phyloP scores from a whole-genome alignment of 2,113 vertebrate genomes.

The Pedionomus torquatus region DNA sequence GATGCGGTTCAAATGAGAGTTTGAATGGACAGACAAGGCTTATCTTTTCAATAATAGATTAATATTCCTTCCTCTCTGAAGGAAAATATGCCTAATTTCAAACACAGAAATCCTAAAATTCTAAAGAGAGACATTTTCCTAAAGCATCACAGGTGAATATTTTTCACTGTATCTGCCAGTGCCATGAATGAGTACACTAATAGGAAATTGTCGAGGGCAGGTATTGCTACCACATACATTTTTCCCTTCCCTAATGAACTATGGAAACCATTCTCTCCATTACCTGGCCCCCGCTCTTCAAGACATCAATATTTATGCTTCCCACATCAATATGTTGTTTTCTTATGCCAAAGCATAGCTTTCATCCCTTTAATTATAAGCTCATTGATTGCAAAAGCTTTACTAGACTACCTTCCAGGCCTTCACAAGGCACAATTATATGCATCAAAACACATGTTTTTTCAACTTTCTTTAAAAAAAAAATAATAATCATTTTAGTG shows the following conservation, averaged over 20 bases:
- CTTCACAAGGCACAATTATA: not conserved
- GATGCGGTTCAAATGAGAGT: accelerated
- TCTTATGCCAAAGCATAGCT: not conserved
- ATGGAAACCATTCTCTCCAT: not conserved
- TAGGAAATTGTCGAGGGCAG: not conserved
- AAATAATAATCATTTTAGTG: not conserved
- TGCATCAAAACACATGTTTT: not conserved
- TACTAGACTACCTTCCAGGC: not conserved
- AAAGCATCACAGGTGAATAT: not conserved
- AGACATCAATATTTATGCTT: not conserved
- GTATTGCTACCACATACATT: not conserved
- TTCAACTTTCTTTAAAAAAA: not conserved
- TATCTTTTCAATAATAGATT: not conserved
- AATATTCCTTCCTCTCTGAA: not conserved
- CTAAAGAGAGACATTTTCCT: not conserved
- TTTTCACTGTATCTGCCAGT: not conserved
- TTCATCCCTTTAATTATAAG: not conserved
- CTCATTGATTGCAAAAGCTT: not conserved
- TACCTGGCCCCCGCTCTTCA: not conserved
- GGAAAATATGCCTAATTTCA: not conserved
- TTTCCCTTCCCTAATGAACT: not conserved
- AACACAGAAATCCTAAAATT: not conserved
- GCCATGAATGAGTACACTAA: not conserved
- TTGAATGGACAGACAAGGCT: not conserved
- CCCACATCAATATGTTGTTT: not conserved